These are phyloP conservation scores for Xanthorhoe spadicearia DNA, from an alignment of 2,888 invertebrate species.

Conservation along the genomic window DNA sequence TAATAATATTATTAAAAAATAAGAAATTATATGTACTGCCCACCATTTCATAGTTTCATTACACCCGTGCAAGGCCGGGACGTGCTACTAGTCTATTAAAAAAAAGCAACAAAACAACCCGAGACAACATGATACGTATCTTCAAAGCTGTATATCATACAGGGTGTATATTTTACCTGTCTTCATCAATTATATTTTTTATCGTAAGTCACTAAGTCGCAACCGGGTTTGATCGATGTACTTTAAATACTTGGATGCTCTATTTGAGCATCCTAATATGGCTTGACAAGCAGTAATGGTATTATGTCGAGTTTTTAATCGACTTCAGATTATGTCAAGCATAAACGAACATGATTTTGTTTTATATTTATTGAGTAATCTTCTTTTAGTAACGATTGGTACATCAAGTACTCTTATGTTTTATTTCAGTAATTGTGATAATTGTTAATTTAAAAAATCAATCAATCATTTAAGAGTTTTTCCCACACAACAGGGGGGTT, in stretches of 20 bases:
- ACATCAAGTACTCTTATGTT: too few species aligned
- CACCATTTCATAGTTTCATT: too few species aligned
- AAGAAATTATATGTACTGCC: too few species aligned
- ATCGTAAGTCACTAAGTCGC: slow-evolving; percentile 69
- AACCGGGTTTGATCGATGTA: slow-evolving; percentile 77
- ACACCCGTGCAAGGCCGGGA: too few species aligned
- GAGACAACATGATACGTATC: slow-evolving; percentile 36
- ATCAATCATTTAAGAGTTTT: too few species aligned
- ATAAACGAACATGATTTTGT: slow-evolving; percentile 15
- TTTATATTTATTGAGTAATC: neutral
- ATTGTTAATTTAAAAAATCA: too few species aligned
- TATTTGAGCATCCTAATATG: slow-evolving; percentile 45
- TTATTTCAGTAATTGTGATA: too few species aligned
- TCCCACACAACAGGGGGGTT: too few species aligned
- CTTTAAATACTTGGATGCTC: slow-evolving; percentile 64
- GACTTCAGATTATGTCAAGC: slow-evolving; percentile 27
- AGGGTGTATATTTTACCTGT: slow-evolving; percentile 58
- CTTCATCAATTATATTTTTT: slow-evolving; percentile 82
- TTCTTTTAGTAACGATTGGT: too few species aligned
- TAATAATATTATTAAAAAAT: too few species aligned
- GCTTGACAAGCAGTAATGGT: slow-evolving; percentile 45
- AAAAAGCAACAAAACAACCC: slow-evolving; percentile 21
- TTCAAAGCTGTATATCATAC: slow-evolving; percentile 40
- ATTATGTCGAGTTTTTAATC: slow-evolving; percentile 51
- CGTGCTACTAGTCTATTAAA: too few species aligned